Evolutionary conservation across 1,140 invertebrate species (phyloP).

Genomic region (Charaxes varanes): DNA sequence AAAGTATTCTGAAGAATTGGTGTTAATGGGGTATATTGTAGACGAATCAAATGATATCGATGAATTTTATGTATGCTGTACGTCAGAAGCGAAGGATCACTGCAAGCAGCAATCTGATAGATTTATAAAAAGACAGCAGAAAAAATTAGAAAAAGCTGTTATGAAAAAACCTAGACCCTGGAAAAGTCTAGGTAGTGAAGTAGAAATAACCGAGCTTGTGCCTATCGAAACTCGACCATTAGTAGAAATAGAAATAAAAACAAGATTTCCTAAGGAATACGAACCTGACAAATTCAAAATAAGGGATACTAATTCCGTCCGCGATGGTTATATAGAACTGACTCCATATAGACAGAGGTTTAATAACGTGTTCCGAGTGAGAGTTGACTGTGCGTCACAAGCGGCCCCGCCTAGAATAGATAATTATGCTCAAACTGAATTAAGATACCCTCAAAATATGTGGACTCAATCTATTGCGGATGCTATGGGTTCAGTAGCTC

Average conservation of each 20-base stretch:
- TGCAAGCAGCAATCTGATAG: constrained; percentile 75
- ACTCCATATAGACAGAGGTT: constrained; percentile 74
- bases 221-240: constrained; percentile 74
- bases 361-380: constrained; percentile 73
- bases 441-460: constrained; percentile 77
- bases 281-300: constrained; percentile 61
- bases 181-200: constrained; percentile 78
- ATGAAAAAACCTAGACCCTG: constrained; percentile 76
- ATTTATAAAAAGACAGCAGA: constrained; percentile 70
- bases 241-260: constrained; percentile 79
- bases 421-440: constrained; percentile 78
- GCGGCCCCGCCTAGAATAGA: constrained; percentile 60
- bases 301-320: constrained; percentile 72
- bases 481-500: constrained; percentile 54
- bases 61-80: constrained; percentile 83
- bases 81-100: constrained; percentile 74
- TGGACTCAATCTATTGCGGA: constrained; percentile 78
- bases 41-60: constrained; percentile 76
- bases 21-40: constrained; percentile 82
- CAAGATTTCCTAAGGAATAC: constrained; percentile 75
- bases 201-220: constrained; percentile 75
- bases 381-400: constrained; percentile 73
- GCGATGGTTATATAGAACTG: constrained; percentile 81
- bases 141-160: constrained; percentile 77
- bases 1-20: constrained; percentile 69